phyloP scores from a whole-genome alignment of 2,888 invertebrate genomes.

The Tillus elongatus region DNA sequence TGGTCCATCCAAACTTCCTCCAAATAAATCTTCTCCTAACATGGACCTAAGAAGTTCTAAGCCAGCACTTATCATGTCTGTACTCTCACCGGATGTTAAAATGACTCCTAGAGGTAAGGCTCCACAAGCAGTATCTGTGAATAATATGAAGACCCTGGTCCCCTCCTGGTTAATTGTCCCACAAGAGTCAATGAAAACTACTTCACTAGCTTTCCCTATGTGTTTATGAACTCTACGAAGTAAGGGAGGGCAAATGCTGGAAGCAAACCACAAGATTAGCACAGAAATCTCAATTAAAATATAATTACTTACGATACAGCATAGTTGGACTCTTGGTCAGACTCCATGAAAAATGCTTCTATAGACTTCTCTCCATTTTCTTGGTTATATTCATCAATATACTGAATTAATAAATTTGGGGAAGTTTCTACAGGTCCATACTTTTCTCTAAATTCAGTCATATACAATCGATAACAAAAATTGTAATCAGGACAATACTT shows the following conservation, averaged over 20 bases:
- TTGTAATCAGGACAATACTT: conserved; percentile 14
- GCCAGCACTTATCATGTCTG: conserved; percentile 5
- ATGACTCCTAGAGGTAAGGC: conserved; percentile 14
- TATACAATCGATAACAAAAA: conserved; percentile 15
- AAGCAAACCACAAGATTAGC: no score
- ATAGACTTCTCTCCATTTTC: no score
- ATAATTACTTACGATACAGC: no score
- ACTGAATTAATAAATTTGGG: no score
- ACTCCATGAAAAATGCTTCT: no score
- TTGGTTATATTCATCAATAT: no score
- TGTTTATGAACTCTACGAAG: no score
- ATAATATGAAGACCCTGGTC: no score
- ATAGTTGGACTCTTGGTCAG: no score
- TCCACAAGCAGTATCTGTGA: conserved; percentile 11
- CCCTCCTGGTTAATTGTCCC: conserved; percentile 8
- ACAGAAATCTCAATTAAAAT: no score
- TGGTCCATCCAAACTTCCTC: conserved; percentile 14
- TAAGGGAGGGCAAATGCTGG: no score
- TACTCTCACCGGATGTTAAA: conserved; percentile 12
- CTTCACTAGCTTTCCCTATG: conserved; percentile 2
- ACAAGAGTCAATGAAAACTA: conserved; percentile 9
- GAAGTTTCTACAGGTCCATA: no score
- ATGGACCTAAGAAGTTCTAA: conserved; percentile 11
- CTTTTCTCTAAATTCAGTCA: conserved; percentile 8
- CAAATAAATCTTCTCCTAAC: conserved; percentile 10